Evolutionary conservation across 2,797 vertebrate genomes (phyloP).

Genomic region (Channa striata): DNA sequence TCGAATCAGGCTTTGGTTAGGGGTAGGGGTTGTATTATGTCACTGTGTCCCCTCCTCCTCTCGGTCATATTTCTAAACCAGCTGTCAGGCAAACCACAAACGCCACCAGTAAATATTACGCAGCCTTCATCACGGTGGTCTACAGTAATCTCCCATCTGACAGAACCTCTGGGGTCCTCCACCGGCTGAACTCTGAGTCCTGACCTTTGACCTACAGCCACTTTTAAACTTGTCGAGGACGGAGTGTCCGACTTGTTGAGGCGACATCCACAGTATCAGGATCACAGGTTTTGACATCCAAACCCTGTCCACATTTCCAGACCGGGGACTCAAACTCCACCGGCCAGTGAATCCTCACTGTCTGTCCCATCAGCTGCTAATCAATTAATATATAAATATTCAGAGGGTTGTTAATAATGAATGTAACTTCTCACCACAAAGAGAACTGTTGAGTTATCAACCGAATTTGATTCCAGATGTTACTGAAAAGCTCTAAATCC

Average conservation of each 20-base stretch:
- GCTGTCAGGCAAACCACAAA: slow-evolving; percentile 43
- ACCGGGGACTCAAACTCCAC: no score
- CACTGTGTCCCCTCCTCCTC: no score
- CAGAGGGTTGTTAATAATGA: no score
- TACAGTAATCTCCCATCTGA: neutral
- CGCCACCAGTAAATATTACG: slow-evolving; percentile 48
- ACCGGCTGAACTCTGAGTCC: neutral
- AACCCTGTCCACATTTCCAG: no score
- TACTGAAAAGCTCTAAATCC: neutral
- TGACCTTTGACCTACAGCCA: slow-evolving; percentile 10
- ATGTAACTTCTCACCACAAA: no score
- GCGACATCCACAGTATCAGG: neutral
- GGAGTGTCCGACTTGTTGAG: neutral
- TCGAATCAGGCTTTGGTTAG: no score
- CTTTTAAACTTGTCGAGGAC: neutral
- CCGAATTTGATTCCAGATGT: slow-evolving; percentile 12
- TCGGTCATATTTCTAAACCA: slow-evolving; percentile 37
- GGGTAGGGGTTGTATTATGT: no score
- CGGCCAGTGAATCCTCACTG: no score
- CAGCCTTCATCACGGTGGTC: slow-evolving; percentile 32
- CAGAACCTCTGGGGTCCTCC: neutral
- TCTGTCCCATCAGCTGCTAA: no score
- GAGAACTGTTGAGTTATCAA: no score
- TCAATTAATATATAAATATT: no score
- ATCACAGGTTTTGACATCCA: no score